Conservation (phyloP, 2,113 vertebrate genomes). For the Leptodactylus fuscus region DNA sequence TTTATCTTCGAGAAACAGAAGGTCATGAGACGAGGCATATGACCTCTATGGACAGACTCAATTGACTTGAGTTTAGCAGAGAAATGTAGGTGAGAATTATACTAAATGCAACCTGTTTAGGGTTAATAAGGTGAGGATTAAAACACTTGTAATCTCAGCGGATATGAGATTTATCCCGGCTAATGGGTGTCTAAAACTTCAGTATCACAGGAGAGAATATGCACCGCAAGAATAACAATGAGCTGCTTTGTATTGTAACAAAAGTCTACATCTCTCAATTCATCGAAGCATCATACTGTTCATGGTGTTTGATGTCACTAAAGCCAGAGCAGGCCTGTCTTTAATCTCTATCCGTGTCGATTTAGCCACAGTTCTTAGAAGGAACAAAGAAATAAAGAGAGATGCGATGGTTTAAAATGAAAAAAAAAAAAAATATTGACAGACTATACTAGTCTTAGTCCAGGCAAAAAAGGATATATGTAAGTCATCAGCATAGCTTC, state of each 20-base stretch:
- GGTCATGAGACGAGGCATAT: not conserved
- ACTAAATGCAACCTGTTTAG: not conserved
- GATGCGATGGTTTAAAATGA: conserved; percentile 42
- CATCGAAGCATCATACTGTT: conserved; percentile 64
- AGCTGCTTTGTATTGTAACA: conserved; percentile 66
- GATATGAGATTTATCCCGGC: conserved; percentile 68
- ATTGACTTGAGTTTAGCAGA: conserved; percentile 2
- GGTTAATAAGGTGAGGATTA: conserved; percentile 63
- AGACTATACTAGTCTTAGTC: too few species aligned
- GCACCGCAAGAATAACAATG: conserved; percentile 70
- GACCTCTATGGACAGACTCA: not conserved
- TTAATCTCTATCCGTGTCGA: conserved; percentile 72
- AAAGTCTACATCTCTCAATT: conserved; percentile 66
- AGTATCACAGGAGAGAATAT: conserved; percentile 61
- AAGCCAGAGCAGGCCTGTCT: conserved; percentile 66
- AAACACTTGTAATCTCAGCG: conserved; percentile 62
- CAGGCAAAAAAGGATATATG: too few species aligned
- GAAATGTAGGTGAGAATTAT: conserved; percentile 12
- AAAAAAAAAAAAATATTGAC: conserved; percentile 22
- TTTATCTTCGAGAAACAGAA: conserved; percentile 24
- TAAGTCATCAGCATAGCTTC: too few species aligned
- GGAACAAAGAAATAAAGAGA: conserved; percentile 62
- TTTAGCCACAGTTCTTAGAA: conserved; percentile 65
- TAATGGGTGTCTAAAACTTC: conserved; percentile 71
- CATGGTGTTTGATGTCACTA: conserved; percentile 70